Evolutionary conservation across 2,113 vertebrate species (phyloP), one percentile per base, ranked within the genome.

Genomic region (Henicopernis longicauda): DNA sequence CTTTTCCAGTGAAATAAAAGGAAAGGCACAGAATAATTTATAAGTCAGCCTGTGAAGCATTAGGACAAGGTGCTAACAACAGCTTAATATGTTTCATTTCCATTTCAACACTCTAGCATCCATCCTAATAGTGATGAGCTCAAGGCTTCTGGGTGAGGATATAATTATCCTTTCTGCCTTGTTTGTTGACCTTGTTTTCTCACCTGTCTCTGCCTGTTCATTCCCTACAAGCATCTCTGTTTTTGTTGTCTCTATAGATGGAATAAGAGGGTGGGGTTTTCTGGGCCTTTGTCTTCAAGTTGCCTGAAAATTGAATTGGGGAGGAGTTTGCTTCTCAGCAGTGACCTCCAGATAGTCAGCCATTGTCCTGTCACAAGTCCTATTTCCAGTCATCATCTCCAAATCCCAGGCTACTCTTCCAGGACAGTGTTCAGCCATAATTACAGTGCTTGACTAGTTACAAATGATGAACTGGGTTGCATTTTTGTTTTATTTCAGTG

Each of bases 401-500:
- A 86, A 40, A 62, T 92, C 20, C n/a, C n/a, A 49, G 66, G 6
- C 49, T 93, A 14, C 21, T 82, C 18, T 40, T 78, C 72, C 45
- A 52, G 40, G 22, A 67, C 29, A 23, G 7, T 15, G 4, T 84
- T 93, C 59, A 82, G 29, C 66, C 11, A 13, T 72, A 77, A 55
- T 86, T 89, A n/a, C 32, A 12, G 18, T 61, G 45, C 20, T 65
- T 86, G 63, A 38, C 29, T 66, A 50, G 26, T 86, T 89, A 38
- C 0, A 4, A 58, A 29, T 69, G 45, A 34, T 91, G 29, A 93
- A 47, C 19, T 50, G 42, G 42, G 25, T 83, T 86, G 22, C 13
- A 58, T 38, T 91, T 97, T 85, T 45, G 45, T 87, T 97, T 97
- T 89, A 18, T 98, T 98, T 87, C 95, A 99, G 99, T 98, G 99